These are phyloP conservation scores for Drosophila mayaguana DNA, from an alignment of 2,888 invertebrate genomes.

Conservation along the genomic window DNA sequence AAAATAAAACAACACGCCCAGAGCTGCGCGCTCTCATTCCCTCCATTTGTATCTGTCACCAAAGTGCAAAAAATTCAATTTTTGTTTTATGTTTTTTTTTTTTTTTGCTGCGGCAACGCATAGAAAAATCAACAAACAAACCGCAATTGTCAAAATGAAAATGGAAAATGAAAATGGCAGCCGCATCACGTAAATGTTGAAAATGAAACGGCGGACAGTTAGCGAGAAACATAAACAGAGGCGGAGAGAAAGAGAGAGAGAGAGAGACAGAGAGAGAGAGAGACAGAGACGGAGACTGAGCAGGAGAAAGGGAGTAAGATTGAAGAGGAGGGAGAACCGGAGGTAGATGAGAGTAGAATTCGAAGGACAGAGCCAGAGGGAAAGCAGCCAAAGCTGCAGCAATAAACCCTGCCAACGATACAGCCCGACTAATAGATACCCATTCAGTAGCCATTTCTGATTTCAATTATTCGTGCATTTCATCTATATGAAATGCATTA, in stretches of 20 bases:
- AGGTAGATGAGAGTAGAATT: neutral
- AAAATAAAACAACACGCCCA: neutral
- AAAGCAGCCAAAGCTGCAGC: neutral
- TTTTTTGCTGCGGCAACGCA: conserved; percentile 51
- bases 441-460: neutral
- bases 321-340: neutral
- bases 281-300: neutral
- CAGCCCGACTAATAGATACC: conserved; percentile 6
- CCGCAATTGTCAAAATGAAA: conserved; percentile 38
- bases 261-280: neutral
- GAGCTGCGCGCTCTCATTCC: neutral
- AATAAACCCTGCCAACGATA: neutral
- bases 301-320: neutral
- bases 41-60: neutral
- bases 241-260: neutral
- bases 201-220: conserved; percentile 15
- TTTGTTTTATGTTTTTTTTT: neutral
- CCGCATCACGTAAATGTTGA: conserved; percentile 22
- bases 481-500: too few species aligned
- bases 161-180: conserved; percentile 28
- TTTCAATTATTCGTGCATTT: too few species aligned
- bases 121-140: conserved; percentile 48
- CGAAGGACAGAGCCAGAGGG: conserved; percentile 22
- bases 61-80: neutral
- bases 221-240: conserved; percentile 1